These are phyloP conservation scores for Oasisia sp. DNA, from an alignment of 2,888 invertebrate genomes.

Conservation along the genomic window DNA sequence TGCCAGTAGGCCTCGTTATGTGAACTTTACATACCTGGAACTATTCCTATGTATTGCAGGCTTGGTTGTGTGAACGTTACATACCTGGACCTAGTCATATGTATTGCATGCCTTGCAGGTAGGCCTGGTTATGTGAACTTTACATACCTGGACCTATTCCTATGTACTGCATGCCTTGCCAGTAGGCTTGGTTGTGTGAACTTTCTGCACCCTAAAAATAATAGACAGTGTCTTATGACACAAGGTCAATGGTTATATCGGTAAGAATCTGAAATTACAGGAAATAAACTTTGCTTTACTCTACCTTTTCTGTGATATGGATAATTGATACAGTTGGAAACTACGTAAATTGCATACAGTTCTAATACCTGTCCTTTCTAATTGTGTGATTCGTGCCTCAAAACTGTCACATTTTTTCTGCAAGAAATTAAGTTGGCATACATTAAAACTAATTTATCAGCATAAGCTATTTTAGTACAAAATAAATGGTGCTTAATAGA, in stretches of 20 bases:
- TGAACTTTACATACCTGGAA: too few species aligned
- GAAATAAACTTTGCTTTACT: background rate
- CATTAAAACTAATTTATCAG: too few species aligned
- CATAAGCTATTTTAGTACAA: too few species aligned
- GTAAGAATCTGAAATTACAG: too few species aligned
- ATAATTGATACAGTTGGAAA: background rate
- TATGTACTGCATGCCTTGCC: conserved; percentile 57
- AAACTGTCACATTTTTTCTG: too few species aligned
- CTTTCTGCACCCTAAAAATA: conserved; percentile 47
- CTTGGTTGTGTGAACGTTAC: conserved; percentile 40
- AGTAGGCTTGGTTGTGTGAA: conserved; percentile 54
- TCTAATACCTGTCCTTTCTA: too few species aligned
- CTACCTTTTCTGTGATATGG: background rate
- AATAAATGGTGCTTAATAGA: too few species aligned
- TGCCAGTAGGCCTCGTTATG: conserved; percentile 52
- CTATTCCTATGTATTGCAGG: too few species aligned
- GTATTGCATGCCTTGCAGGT: conserved; percentile 57
- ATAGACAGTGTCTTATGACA: background rate
- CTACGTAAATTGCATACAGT: background rate
- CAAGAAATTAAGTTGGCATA: too few species aligned
- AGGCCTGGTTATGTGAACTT: conserved; percentile 52
- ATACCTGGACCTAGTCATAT: conserved; percentile 60
- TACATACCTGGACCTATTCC: conserved; percentile 59
- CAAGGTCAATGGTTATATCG: background rate
- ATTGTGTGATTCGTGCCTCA: too few species aligned